Evolutionary conservation across 2,797 vertebrate genomes (phyloP).

Genomic region (Eremophila alpestris): DNA sequence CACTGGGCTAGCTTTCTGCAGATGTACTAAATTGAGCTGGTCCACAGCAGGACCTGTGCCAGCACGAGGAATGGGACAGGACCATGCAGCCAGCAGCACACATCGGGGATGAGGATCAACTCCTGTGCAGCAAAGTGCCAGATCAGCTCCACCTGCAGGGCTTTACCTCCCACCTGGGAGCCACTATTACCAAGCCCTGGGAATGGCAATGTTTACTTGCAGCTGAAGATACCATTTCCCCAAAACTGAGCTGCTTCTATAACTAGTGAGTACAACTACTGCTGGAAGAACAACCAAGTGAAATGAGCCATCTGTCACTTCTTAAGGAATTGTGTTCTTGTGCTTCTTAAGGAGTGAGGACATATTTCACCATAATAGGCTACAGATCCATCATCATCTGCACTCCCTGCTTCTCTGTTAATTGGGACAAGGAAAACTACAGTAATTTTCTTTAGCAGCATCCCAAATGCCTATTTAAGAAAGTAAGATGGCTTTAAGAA

Average conservation of each 20-base stretch:
- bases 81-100: background rate
- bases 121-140: background rate
- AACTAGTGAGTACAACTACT: background rate
- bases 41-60: accelerated
- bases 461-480: background rate
- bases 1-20: background rate
- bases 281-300: background rate
- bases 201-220: background rate
- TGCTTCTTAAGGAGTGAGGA: background rate
- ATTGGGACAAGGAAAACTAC: background rate
- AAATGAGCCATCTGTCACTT: background rate
- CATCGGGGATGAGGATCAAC: background rate
- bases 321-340: background rate
- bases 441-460: background rate
- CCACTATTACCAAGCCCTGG: background rate
- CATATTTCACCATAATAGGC: background rate
- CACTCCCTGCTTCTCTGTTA: background rate
- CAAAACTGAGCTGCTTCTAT: background rate
- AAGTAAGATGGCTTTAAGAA: background rate
- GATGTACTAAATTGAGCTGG: background rate
- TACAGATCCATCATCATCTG: background rate
- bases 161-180: background rate
- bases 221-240: background rate
- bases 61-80: background rate
- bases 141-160: background rate